phyloP scores from a whole-genome alignment of 2,113 vertebrate genomes.

The Onychostoma macrolepis region DNA sequence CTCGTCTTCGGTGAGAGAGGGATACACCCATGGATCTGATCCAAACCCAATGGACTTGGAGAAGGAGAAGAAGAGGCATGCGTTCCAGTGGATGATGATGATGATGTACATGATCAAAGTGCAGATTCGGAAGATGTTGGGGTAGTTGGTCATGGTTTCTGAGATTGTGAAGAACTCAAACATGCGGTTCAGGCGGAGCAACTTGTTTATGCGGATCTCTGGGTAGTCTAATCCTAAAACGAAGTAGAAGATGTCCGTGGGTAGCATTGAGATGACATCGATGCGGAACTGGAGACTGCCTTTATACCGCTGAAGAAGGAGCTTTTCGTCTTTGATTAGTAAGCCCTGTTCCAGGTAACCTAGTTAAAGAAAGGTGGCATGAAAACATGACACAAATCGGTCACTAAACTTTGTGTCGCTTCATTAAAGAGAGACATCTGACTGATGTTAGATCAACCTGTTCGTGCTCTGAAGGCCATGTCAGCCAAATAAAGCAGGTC shows the following conservation, averaged over 20 bases:
- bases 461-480: slow-evolving; percentile 89
- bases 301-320: slow-evolving; percentile 83
- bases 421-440: not conserved
- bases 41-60: slow-evolving; percentile 91
- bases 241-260: slow-evolving; percentile 90
- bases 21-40: slow-evolving; percentile 79
- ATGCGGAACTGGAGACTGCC: slow-evolving; percentile 85
- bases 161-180: slow-evolving; percentile 95
- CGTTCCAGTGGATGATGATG: slow-evolving; percentile 99
- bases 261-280: slow-evolving; percentile 87
- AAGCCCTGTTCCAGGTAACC: slow-evolving; percentile 88
- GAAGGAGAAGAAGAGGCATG: slow-evolving; percentile 94
- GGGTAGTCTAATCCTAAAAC: slow-evolving; percentile 89
- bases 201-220: slow-evolving; percentile 92
- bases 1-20: slow-evolving; percentile 73
- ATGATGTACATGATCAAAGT: slow-evolving; percentile 98
- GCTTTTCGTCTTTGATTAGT: slow-evolving; percentile 84
- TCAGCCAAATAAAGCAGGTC: slow-evolving; percentile 89
- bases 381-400: not conserved
- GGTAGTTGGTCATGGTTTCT: slow-evolving; percentile 95
- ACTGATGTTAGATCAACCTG: slow-evolving; percentile 76
- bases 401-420: not conserved
- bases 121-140: slow-evolving; percentile 94
- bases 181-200: slow-evolving; percentile 89
- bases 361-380: slow-evolving; percentile 17